Evolutionary conservation across 30 jellyfish, hydroid and myxozoan genomes (phyloP).

Genomic region (Aurelia sp.): DNA sequence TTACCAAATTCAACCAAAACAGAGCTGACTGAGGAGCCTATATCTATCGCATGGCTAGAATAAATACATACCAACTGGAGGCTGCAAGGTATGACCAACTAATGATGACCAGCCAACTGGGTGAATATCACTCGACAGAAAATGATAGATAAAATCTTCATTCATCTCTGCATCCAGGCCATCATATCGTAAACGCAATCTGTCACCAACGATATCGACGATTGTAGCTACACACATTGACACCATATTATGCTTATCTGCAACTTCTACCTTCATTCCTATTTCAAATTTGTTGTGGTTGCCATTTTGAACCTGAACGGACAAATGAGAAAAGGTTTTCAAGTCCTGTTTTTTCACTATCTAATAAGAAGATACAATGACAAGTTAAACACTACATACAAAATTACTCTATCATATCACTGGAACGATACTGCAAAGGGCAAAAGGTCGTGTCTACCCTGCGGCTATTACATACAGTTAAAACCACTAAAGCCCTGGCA

Average conservation of each 20-base stretch:
- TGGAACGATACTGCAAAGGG: no score
- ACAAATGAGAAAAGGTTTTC: no score
- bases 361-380: no score
- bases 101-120: slow-evolving; percentile 99
- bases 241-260: slow-evolving; percentile 80
- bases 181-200: slow-evolving; percentile 92
- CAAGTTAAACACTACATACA: no score
- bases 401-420: no score
- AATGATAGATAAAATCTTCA: slow-evolving; percentile 88
- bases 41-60: not conserved
- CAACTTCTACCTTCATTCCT: slow-evolving; percentile 95
- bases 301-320: slow-evolving; percentile 74
- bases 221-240: slow-evolving; percentile 98
- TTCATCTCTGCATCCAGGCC: slow-evolving; percentile 88
- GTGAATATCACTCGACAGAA: slow-evolving; percentile 88
- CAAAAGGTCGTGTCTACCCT: no score
- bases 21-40: not conserved
- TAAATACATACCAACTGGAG: slow-evolving; percentile 88
- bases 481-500: no score
- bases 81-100: slow-evolving; percentile 94
- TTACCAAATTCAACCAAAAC: no score
- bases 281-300: slow-evolving; percentile 87
- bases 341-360: no score
- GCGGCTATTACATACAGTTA: no score
- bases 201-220: slow-evolving; percentile 92